Evolutionary conservation across 2,888 invertebrate species (phyloP).

Genomic region (Oxytorus armatus): DNA sequence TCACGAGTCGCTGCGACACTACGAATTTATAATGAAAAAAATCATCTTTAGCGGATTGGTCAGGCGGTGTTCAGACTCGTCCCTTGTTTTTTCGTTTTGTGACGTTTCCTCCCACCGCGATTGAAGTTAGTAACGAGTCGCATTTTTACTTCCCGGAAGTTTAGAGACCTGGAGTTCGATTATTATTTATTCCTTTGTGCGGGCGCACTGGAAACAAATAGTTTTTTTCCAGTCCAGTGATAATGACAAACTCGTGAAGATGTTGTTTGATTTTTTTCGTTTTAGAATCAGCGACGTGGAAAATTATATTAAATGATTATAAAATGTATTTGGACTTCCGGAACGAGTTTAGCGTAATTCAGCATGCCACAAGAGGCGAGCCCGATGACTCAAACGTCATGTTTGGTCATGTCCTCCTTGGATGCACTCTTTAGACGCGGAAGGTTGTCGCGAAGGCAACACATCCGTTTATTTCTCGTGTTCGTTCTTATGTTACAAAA

Average conservation of each 20-base stretch:
- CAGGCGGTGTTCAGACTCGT: conserved; percentile 33
- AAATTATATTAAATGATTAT: neutral
- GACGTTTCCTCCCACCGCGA: conserved; percentile 27
- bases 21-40: conserved; percentile 34
- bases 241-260: too few relatives aligned
- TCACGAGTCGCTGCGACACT: conserved; percentile 24
- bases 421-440: conserved; percentile 34
- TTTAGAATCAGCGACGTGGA: too few relatives aligned
- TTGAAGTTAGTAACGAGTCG: conserved; percentile 46
- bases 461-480: neutral
- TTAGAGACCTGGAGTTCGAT: neutral
- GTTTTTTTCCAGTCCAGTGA: neutral
- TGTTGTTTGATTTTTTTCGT: too few relatives aligned
- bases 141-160: neutral
- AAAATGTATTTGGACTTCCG: conserved; percentile 30
- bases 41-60: conserved; percentile 32
- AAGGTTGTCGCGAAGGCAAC: conserved; percentile 64
- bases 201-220: neutral
- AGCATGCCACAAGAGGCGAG: conserved; percentile 61
- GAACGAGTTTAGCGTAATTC: conserved; percentile 55
- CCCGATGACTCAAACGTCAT: conserved; percentile 70
- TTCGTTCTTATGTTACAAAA: conserved; percentile 20
- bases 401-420: conserved; percentile 71
- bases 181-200: neutral
- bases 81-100: conserved; percentile 30